These are phyloP conservation scores for Tineola bisselliella DNA, from an alignment of 2,888 invertebrate genomes.

Conservation along the genomic window DNA sequence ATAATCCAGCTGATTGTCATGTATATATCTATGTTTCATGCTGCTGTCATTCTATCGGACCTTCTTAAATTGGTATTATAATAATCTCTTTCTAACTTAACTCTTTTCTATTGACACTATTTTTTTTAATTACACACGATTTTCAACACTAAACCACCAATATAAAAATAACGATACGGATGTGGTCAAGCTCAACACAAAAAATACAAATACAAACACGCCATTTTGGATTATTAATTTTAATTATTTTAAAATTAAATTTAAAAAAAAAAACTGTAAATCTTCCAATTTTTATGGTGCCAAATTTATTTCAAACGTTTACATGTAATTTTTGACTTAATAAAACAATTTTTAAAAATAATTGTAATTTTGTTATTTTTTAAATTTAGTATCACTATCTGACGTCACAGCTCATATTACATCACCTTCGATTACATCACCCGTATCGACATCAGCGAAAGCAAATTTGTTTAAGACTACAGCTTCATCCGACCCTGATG, in stretches of 20 bases:
- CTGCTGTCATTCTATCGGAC: conserved; percentile 60
- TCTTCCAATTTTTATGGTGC: conserved; percentile 41
- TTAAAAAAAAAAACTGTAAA: conserved; percentile 17
- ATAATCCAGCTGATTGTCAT: conserved; percentile 47
- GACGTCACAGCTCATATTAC: conserved; percentile 66
- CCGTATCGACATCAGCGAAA: conserved; percentile 50
- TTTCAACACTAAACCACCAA: conserved; percentile 46
- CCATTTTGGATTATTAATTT: conserved; percentile 52
- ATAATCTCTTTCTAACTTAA: conserved; percentile 18
- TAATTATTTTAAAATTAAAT: not conserved
- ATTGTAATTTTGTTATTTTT: conserved; percentile 21
- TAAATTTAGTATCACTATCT: conserved; percentile 56
- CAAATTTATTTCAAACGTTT: conserved; percentile 20
- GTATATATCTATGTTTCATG: conserved; percentile 50
- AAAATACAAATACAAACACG: conserved; percentile 63
- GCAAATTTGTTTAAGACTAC: conserved; percentile 37
- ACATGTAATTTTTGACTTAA: conserved; percentile 14
- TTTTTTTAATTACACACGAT: conserved; percentile 22
- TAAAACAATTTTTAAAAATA: conserved; percentile 15
- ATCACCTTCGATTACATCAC: conserved; percentile 55
- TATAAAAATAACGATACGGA: conserved; percentile 44
- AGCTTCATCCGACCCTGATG: conserved; percentile 56
- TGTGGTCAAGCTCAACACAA: conserved; percentile 61
- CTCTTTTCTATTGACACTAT: conserved; percentile 20
- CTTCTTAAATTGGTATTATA: conserved; percentile 48